A percentile compares a stretch with the other conserved stretches of the same genome.
Evolutionary conservation across 2,113 vertebrate species (phyloP).

Genomic region (Lathamus discolor): DNA sequence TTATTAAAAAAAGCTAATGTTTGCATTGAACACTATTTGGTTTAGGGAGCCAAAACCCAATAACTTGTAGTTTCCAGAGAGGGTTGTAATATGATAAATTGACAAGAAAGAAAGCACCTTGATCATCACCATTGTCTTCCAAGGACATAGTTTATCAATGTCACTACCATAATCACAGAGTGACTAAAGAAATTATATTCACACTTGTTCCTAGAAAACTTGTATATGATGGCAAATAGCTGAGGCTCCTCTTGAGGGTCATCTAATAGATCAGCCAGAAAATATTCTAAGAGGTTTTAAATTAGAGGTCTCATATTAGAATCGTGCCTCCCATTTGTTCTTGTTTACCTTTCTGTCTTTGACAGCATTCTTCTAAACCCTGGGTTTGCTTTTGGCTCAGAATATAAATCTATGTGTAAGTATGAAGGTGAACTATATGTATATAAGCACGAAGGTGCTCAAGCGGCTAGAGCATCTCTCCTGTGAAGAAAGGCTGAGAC

Average conservation of each 20-base stretch:
- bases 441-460: neutral
- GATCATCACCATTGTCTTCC: slow-evolving; percentile 74
- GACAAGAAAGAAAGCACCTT: slow-evolving; percentile 65
- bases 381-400: neutral
- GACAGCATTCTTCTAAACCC: neutral
- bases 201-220: neutral
- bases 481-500: neutral
- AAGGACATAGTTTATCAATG: slow-evolving; percentile 79
- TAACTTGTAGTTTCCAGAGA: slow-evolving; percentile 72
- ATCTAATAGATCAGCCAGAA: neutral
- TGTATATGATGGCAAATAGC: neutral
- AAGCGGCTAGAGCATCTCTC: neutral
- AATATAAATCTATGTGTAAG: neutral
- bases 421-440: neutral
- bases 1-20: slow-evolving; percentile 34
- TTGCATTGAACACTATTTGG: slow-evolving; percentile 56
- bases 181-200: slow-evolving; percentile 19
- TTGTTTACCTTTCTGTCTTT: neutral
- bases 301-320: neutral
- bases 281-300: neutral
- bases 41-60: slow-evolving; percentile 68
- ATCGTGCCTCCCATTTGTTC: neutral
- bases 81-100: slow-evolving; percentile 77
- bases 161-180: slow-evolving; percentile 66
- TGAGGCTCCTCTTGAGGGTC: neutral